Conservation (phyloP, 2,797 vertebrate species). For the Gambelia wislizenii region DNA sequence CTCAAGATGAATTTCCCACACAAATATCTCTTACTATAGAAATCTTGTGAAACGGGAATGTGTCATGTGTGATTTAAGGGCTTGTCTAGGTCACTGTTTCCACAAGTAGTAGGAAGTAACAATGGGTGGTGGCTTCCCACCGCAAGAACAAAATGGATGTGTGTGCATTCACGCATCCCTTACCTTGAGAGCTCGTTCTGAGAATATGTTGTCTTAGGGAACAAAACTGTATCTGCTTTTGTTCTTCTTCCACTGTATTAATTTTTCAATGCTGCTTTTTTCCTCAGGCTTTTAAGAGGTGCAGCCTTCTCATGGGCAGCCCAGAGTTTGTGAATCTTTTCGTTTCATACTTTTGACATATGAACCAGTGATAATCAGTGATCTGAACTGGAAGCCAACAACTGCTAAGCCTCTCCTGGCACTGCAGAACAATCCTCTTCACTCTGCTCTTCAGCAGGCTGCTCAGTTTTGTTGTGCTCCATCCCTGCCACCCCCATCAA, state of each 20-base stretch:
- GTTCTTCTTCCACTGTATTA: not conserved
- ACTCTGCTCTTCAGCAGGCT: conserved; percentile 29
- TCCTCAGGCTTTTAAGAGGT: not conserved
- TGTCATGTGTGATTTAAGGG: not conserved
- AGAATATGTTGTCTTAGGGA: not conserved
- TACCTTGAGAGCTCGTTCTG: not conserved
- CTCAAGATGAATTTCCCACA: no score
- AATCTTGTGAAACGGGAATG: not conserved
- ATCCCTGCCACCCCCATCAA: not conserved
- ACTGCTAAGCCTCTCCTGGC: conserved; percentile 26
- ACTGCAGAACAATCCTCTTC: not conserved
- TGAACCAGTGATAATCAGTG: not conserved
- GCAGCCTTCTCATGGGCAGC: not conserved
- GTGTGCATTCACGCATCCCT: not conserved
- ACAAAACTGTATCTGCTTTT: not conserved
- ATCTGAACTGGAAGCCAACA: conserved; percentile 26
- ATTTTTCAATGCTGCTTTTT: not conserved
- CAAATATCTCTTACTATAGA: not conserved
- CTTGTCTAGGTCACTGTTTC: not conserved
- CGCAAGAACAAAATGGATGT: not conserved
- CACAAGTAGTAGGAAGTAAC: not conserved
- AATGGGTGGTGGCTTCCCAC: not conserved
- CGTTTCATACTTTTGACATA: not conserved
- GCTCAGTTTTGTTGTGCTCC: conserved; percentile 28
- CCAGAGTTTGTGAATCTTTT: not conserved